These are phyloP conservation scores for Peromyscus californicus DNA, from an alignment of 2,113 vertebrate genomes.

Conservation along the genomic window DNA sequence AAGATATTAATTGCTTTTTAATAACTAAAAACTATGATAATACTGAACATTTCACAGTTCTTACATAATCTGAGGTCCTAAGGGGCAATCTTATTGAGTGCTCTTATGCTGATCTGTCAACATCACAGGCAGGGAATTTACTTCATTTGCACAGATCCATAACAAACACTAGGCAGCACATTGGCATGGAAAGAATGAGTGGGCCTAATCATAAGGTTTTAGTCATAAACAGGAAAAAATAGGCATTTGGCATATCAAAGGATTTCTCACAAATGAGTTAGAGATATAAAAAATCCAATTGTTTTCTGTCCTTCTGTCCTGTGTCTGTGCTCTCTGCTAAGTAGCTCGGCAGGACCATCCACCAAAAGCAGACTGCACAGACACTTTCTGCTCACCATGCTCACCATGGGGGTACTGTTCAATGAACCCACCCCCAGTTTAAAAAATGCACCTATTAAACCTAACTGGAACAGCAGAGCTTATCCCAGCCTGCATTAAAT, in stretches of 20 bases:
- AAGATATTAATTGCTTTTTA: not conserved
- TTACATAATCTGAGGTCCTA: not conserved
- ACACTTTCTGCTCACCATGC: not conserved
- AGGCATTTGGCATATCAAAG: not conserved
- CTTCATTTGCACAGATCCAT: not conserved
- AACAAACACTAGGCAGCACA: not conserved
- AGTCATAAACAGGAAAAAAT: not conserved
- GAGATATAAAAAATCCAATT: not conserved
- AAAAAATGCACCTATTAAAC: not conserved
- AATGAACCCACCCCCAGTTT: not conserved
- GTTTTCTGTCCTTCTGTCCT: not conserved
- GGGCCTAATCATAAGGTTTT: not conserved
- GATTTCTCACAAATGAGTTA: not conserved
- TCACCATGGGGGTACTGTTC: too few species aligned
- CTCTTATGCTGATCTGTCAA: not conserved
- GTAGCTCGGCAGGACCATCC: not conserved
- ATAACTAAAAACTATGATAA: not conserved
- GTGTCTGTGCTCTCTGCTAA: not conserved
- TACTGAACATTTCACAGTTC: not conserved
- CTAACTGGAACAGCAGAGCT: not conserved
- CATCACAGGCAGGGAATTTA: not conserved
- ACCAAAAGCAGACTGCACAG: not conserved
- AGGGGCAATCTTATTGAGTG: too few species aligned
- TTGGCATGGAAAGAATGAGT: not conserved
- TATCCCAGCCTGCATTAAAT: not conserved